Conservation (phyloP, 2,113 vertebrate genomes). For the Callipepla squamata region DNA sequence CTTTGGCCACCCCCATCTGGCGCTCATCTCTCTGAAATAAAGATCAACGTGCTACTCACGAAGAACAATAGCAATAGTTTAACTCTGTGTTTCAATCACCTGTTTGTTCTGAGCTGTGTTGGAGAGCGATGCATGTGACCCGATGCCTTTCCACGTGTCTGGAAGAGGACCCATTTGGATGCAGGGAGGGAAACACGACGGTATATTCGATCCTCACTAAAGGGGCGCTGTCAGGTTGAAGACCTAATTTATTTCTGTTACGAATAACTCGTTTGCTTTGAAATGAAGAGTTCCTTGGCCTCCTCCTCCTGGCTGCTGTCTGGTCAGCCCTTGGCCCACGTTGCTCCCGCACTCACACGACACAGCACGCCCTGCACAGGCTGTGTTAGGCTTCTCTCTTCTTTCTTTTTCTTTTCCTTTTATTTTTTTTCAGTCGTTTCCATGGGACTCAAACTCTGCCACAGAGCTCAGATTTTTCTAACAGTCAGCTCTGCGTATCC, state of each 20-base stretch:
- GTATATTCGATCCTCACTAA: not conserved
- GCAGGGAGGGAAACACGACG: constrained; percentile 10
- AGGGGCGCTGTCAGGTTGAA: constrained; percentile 49
- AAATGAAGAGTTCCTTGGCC: not conserved
- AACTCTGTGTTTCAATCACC: constrained; percentile 54
- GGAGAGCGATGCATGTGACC: constrained; percentile 49
- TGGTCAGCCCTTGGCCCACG: not conserved
- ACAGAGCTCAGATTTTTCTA: constrained; percentile 15
- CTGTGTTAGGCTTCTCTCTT: not conserved
- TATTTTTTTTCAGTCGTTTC: not conserved
- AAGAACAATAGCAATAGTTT: constrained; percentile 82
- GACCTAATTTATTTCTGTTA: not conserved
- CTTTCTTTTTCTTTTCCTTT: no score
- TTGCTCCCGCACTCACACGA: constrained; percentile 13
- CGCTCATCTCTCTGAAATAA: constrained; percentile 52
- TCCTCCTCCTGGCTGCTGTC: not conserved
- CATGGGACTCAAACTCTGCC: constrained; percentile 26
- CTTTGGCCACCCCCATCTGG: constrained; percentile 50
- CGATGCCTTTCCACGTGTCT: constrained; percentile 1
- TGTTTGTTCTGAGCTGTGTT: constrained; percentile 38
- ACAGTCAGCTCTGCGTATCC: constrained; percentile 52
- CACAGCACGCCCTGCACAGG: not conserved
- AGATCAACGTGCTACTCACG: constrained; percentile 21
- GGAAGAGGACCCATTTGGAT: not conserved
- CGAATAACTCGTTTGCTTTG: not conserved